Percentiles rank a stretch among this genome's conserved stretches.
Conservation (phyloP, 2,888 invertebrate genomes). For the Drosophila cognata region DNA sequence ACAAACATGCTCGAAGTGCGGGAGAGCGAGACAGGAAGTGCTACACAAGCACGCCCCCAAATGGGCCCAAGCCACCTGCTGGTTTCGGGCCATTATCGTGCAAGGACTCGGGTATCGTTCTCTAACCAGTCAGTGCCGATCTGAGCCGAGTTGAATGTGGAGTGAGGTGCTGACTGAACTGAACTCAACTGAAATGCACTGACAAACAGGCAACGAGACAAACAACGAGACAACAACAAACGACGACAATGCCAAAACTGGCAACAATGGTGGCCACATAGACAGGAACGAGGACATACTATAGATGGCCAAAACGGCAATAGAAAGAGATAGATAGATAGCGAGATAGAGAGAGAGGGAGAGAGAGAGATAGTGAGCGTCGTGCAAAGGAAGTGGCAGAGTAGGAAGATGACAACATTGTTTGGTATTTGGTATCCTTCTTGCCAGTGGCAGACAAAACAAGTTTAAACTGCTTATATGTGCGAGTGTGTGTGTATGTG, state of each 20-base stretch:
- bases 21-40: conserved; percentile 44
- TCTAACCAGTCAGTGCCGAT: conserved; percentile 29
- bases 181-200: conserved; percentile 56
- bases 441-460: conserved; percentile 64
- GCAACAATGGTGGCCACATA: conserved; percentile 64
- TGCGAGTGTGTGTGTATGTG: conserved; percentile 11
- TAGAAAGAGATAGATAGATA: conserved; percentile 32
- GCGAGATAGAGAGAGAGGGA: conserved; percentile 9
- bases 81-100: conserved; percentile 64
- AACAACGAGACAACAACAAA: conserved; percentile 39
- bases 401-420: conserved; percentile 66
- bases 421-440: conserved; percentile 72
- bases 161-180: conserved; percentile 43
- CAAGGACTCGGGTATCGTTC: conserved; percentile 45
- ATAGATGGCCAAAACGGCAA: conserved; percentile 42
- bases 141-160: conserved; percentile 22
- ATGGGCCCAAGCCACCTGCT: conserved; percentile 70
- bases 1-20: conserved; percentile 13
- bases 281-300: conserved; percentile 41
- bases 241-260: conserved; percentile 64
- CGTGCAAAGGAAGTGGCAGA: conserved; percentile 24
- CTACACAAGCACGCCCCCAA: conserved; percentile 63
- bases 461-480: conserved; percentile 35
- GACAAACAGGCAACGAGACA: conserved; percentile 69
- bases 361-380: conserved; percentile 9